Conservation (phyloP, 37 sponge, comb jelly and placozoan genomes). For the Spongilla lacustris region DNA sequence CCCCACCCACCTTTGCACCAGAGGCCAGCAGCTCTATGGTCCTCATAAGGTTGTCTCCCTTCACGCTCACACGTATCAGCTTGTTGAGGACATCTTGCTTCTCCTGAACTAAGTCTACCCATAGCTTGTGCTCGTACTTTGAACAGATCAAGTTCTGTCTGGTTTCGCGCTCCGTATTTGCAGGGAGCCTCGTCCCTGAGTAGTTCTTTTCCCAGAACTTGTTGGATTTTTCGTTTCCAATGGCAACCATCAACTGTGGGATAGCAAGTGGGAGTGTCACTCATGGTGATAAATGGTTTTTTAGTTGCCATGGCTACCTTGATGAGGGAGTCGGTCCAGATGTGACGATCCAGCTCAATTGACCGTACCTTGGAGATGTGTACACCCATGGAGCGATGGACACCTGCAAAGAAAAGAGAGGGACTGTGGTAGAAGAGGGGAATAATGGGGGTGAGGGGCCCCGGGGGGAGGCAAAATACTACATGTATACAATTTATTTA, state of each 20-base stretch:
- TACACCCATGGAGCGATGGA: constrained; percentile 79
- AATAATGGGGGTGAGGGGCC: no score
- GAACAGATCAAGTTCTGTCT: constrained; percentile 79
- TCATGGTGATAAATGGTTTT: no score
- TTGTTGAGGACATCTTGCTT: constrained; percentile 39
- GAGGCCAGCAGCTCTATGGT: constrained; percentile 59
- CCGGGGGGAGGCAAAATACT: no score
- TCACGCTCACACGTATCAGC: constrained; percentile 52
- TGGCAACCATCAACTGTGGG: constrained; percentile 58
- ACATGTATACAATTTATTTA: no score
- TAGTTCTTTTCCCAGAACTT: constrained; percentile 77
- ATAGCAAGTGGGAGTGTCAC: no score
- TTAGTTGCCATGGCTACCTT: constrained; percentile 49
- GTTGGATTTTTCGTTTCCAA: constrained; percentile 80
- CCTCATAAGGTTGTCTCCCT: constrained; percentile 56
- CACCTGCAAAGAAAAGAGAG: constrained; percentile 10
- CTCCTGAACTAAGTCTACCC: constrained; percentile 42
- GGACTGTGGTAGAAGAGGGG: background rate
- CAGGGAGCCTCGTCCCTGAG: constrained; percentile 39
- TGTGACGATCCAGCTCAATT: constrained; percentile 77
- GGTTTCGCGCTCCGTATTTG: constrained; percentile 72
- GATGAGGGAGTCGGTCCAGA: constrained; percentile 79
- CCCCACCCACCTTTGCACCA: constrained; percentile 74
- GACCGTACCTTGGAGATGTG: constrained; percentile 92
- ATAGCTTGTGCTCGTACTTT: constrained; percentile 80